Evolutionary conservation across 1,140 invertebrate species (phyloP), one percentile per base, ranked within the genome.

Genomic region (Amphibalanus amphitrite): DNA sequence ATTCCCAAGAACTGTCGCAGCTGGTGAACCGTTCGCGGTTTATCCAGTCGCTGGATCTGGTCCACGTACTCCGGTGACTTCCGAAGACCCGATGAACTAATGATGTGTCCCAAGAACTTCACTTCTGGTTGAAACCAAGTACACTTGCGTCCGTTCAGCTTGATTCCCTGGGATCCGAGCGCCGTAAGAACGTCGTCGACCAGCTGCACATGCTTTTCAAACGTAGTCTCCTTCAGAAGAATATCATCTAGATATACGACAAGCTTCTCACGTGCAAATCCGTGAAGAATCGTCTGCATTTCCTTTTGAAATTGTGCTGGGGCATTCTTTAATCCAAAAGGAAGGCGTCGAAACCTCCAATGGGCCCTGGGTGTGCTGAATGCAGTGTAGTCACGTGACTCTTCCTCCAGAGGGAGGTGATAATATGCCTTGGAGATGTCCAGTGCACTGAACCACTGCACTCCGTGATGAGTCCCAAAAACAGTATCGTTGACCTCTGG

Each of bases 391-490:
- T 70, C 70, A 10, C 29, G 59, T 20, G 47, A 28, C 4, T 28
- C 29, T 23, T 70, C 70, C 8, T 70, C n/a, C 20, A 70, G 23
- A 20, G 70, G 29, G 1, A 70, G 20, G 28, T 70, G 70, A 23
- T 70, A 70, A 23, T 70, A 70, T 1, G 47, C 70, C 29, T 70
- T 70, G 10, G 67, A 65, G 47, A 70, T 28, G 29, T 70, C 70
- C 13, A 70, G 29, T 15, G 33, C 33, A 38, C 33, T 38, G 33
- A 38, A 38, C 33, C 33, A 38, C 4, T 15, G 33, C 4, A 38
- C 33, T 15, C 33, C 33, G 33, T 38, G 33, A 4, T 38, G 33
- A 38, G 15, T 15, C 4, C 33, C 33, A 38, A 38, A 38, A 4
- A 38, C 33, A 6, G 33, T 6, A 4, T 38, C 33, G 33, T 15